Conservation (phyloP, 2,888 invertebrate species). For the Idaea biselata region DNA sequence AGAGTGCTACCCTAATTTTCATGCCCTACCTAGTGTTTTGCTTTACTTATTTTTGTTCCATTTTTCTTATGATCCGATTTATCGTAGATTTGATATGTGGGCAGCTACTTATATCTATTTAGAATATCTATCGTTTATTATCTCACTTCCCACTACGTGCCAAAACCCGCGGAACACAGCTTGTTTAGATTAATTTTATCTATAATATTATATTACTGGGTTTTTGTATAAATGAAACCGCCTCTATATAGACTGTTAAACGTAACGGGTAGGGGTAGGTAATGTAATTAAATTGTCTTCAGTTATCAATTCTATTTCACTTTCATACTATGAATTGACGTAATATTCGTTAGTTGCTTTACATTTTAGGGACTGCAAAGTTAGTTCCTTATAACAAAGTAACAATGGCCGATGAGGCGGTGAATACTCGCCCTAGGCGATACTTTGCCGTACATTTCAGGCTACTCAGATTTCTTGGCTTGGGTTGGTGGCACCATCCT, state of each 20-base stretch:
- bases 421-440: constrained; percentile 43
- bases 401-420: constrained; percentile 5
- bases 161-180: too few relatives aligned
- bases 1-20: constrained; percentile 33
- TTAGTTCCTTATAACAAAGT: neutral
- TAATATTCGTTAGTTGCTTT: constrained; percentile 7
- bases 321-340: constrained; percentile 1
- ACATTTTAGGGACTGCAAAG: constrained; percentile 3
- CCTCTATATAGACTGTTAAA: constrained; percentile 18
- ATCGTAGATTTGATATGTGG: neutral
- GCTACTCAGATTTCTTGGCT: constrained; percentile 61
- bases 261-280: constrained; percentile 7
- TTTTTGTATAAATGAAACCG: constrained; percentile 9
- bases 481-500: constrained; percentile 76
- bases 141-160: too few relatives aligned
- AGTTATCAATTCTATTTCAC: constrained; percentile 15
- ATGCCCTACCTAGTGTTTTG: constrained; percentile 18
- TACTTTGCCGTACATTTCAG: constrained; percentile 62
- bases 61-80: neutral
- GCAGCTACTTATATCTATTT: neutral
- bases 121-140: too few relatives aligned
- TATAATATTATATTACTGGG: too few relatives aligned
- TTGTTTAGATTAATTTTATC: too few relatives aligned
- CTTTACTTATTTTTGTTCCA: neutral
- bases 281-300: constrained; percentile 20